phyloP scores from a whole-genome alignment of 2,797 vertebrate genomes.

The Oryzias dopingdopingensis region DNA sequence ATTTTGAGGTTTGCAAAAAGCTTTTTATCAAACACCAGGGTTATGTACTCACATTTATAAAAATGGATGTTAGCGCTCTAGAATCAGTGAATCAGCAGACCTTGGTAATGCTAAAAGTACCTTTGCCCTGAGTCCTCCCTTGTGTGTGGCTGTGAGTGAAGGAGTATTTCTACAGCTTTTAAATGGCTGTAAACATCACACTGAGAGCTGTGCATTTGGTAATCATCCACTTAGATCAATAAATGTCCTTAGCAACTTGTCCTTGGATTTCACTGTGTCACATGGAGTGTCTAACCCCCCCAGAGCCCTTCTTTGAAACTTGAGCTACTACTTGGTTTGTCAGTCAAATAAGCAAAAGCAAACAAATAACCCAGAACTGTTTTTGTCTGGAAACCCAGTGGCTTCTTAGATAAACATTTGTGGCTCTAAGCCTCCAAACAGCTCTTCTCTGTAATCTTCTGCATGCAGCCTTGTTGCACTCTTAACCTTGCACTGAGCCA shows the following conservation, averaged over 20 bases:
- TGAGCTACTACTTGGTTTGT: slow-evolving; percentile 18
- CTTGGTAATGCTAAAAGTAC: no score
- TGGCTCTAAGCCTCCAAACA: slow-evolving; percentile 43
- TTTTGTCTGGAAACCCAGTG: slow-evolving; percentile 32
- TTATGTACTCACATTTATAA: no score
- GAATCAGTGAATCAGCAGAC: no score
- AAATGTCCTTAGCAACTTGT: not conserved
- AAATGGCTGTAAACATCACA: no score
- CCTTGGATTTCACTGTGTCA: slow-evolving; percentile 1
- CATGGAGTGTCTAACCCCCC: not conserved
- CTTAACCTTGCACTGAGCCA: slow-evolving; percentile 43
- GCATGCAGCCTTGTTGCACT: slow-evolving; percentile 44
- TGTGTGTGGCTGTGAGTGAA: no score
- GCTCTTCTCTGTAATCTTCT: slow-evolving; percentile 46
- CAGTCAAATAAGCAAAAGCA: slow-evolving; percentile 35
- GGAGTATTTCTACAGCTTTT: no score
- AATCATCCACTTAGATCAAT: no score
- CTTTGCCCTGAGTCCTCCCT: no score
- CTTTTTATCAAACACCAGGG: no score
- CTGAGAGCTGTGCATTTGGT: no score
- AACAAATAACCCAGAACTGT: slow-evolving; percentile 36
- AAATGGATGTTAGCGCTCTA: no score
- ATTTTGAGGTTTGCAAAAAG: no score
- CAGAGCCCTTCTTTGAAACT: slow-evolving; percentile 2
- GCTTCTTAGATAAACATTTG: slow-evolving; percentile 45